Evolutionary conservation across 2,888 invertebrate species (phyloP).

Genomic region (Meteorus cinctellus): DNA sequence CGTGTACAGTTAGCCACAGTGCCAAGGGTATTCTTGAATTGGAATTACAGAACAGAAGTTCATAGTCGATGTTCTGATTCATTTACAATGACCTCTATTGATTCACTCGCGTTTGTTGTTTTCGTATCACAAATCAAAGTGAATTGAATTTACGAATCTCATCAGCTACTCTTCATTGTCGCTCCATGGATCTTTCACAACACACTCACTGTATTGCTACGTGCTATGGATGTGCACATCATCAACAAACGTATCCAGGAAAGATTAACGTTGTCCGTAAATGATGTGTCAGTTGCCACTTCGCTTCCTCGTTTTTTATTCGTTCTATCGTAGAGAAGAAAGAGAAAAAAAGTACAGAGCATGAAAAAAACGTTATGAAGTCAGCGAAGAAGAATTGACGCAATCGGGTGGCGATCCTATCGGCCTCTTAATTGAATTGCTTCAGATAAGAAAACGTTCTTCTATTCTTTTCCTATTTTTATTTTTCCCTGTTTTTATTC

Average conservation of each 20-base stretch:
- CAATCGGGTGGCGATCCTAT: conserved; percentile 33
- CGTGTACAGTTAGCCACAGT: no score
- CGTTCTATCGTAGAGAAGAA: conserved; percentile 9
- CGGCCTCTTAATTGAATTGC: conserved; percentile 43
- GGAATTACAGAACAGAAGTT: no score
- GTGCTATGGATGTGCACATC: neutral
- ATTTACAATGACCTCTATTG: neutral
- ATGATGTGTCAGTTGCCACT: conserved; percentile 67
- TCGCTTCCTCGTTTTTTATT: conserved; percentile 55
- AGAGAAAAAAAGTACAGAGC: neutral
- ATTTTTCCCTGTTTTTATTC: neutral
- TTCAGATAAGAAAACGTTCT: conserved; percentile 39
- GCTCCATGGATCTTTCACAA: neutral
- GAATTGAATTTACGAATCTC: conserved; percentile 8
- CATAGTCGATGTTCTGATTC: no score
- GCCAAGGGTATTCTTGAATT: no score
- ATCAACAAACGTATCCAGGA: conserved; percentile 2
- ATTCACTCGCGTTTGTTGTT: neutral
- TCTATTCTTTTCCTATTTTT: neutral
- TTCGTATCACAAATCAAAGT: neutral
- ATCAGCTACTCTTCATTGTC: conserved; percentile 13
- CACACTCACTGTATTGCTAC: neutral
- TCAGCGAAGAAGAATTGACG: conserved; percentile 4
- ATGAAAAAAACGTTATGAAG: neutral
- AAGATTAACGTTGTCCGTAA: conserved; percentile 55